These are phyloP conservation scores for Hydra vulgaris DNA, from an alignment of 30 jellyfish, hydroid and myxozoan species.

Conservation along the genomic window DNA sequence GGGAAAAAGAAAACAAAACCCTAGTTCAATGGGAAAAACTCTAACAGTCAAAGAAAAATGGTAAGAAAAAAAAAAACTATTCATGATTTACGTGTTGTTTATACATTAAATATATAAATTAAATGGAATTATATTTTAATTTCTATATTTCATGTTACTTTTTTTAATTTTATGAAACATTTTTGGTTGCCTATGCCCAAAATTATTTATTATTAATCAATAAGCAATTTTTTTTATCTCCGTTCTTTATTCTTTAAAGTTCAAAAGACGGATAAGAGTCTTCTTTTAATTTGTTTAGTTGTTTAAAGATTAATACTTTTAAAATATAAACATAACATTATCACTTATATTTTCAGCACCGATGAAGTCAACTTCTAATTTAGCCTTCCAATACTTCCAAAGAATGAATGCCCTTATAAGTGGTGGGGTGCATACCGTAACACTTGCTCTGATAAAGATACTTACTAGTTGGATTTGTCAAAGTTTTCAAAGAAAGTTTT, in stretches of 20 bases:
- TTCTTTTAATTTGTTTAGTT: not conserved
- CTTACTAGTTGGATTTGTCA: not conserved
- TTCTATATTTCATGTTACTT: not conserved
- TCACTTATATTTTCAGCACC: not conserved
- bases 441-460: not conserved
- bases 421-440: too few species aligned
- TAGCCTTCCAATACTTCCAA: not conserved
- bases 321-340: not conserved
- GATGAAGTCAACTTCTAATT: not conserved
- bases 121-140: not conserved
- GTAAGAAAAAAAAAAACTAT: not conserved
- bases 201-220: not conserved
- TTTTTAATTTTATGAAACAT: not conserved
- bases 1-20: not conserved
- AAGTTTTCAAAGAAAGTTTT: not conserved
- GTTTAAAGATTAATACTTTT: not conserved
- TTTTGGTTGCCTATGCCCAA: not conserved
- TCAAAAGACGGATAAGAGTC: not conserved
- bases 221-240: not conserved
- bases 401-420: not conserved
- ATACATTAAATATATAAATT: not conserved
- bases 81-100: not conserved
- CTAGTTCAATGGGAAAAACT: not conserved
- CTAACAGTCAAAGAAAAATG: not conserved
- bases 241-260: not conserved